Base-by-base conservation (phyloP, 2,888 invertebrate genomes). In the Cryptophagus acutangulus region DNA sequence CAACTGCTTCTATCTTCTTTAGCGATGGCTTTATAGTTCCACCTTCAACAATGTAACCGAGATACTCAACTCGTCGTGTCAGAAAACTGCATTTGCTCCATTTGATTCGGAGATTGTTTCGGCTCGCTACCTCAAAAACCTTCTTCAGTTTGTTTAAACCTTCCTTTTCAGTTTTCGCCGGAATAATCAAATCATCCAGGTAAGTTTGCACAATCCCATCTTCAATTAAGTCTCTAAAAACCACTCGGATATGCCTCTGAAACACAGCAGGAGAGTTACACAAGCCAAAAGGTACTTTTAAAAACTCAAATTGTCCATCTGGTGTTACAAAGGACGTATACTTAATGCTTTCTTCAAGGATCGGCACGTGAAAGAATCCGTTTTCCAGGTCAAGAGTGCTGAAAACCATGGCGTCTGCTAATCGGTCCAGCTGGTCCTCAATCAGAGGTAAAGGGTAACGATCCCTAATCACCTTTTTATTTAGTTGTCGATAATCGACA, bases 271-370 rank as follows among this genome's bases (percentile, higher is more conserved):
- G 43, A 10, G 18, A 36, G 17, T 46, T 43, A 24, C 13, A 13
- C 48, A 39, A 12, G 9, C 43, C 43, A 26, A 43, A 43, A 9
- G 43, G 43, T 16, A 26, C 37, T 14, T 43, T 17, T 16, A 40
- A 3, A 31, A 43, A 43, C 20, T 43, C 36, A 10, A 13, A 43
- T 6, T 43, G 43, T 5, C 59, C 56, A 31, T 52, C 54, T 1
- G 53, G 56, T 5, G 55, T 62, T 4, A 46, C 48, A 14, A 60
- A 51, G 9, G 6, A 6, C 9, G 20, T 20, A 9, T 20, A 20
- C 9, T 20, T 20, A 9, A 5, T 5, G 9, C 20, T 20, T 20
- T 20, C 26, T 8, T 4, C 3, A n/a, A 12, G 10, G 26, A 26
- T 13, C 12, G n/a, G 10, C 3, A 26, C 26, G 26, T 26, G 26